Conservation (phyloP, 2,888 invertebrate genomes). For the Siphonodentalium dalli region DNA sequence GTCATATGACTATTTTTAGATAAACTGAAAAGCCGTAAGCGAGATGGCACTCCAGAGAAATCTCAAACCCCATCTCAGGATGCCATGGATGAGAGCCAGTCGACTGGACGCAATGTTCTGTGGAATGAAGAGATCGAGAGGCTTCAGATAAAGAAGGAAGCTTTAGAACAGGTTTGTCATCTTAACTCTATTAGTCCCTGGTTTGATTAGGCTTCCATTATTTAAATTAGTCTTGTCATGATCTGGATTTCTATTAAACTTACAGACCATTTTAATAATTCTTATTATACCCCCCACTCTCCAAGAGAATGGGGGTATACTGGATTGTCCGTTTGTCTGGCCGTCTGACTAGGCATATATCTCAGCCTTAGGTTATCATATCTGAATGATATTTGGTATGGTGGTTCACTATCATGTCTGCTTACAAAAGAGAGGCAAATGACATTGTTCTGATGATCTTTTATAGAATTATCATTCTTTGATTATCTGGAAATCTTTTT, state of each 20-base stretch:
- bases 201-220: background rate
- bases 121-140: conserved; percentile 62
- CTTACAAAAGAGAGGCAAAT: too few relatives aligned
- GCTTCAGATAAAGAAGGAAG: conserved; percentile 61
- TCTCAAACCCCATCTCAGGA: conserved; percentile 59
- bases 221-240: too few relatives aligned
- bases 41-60: conserved; percentile 60
- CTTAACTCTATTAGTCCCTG: background rate
- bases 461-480: background rate
- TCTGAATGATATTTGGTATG: too few relatives aligned
- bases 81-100: conserved; percentile 46
- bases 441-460: background rate
- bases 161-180: conserved; percentile 52
- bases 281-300: background rate
- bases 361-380: too few relatives aligned
- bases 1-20: too few relatives aligned
- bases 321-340: too few relatives aligned
- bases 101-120: conserved; percentile 48
- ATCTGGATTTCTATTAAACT: too few relatives aligned
- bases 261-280: background rate
- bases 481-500: background rate
- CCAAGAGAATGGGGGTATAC: too few relatives aligned
- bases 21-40: conserved; percentile 48
- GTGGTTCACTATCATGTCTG: too few relatives aligned
- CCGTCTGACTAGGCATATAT: too few relatives aligned